Conservation (phyloP, 2,888 invertebrate genomes). For the Muscina levida region DNA sequence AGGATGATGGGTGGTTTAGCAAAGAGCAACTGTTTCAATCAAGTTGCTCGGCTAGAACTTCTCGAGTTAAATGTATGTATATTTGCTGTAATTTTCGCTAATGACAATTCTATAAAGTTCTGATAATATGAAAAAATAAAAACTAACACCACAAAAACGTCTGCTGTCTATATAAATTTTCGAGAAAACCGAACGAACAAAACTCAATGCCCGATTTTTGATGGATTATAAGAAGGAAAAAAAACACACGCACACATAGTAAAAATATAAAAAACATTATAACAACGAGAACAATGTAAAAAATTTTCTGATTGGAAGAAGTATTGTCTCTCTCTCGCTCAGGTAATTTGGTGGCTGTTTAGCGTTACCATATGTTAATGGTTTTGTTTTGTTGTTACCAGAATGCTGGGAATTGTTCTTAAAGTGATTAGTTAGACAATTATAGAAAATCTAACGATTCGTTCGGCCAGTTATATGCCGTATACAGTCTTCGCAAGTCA, state of each 20-base stretch:
- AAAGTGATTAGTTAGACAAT: too few relatives aligned
- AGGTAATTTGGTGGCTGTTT: background rate
- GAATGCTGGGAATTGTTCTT: too few relatives aligned
- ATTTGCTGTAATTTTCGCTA: background rate
- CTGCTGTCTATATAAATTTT: too few relatives aligned
- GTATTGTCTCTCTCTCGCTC: constrained; percentile 48
- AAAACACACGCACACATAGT: constrained; percentile 53
- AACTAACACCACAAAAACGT: too few relatives aligned
- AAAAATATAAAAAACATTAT: constrained; percentile 53
- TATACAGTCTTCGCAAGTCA: too few relatives aligned
- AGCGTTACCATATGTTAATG: too few relatives aligned
- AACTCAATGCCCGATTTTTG: constrained; percentile 35
- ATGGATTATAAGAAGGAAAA: constrained; percentile 47
- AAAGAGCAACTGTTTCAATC: constrained; percentile 25
- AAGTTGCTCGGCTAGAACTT: too few relatives aligned
- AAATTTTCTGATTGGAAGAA: background rate
- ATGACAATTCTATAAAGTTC: constrained; percentile 39
- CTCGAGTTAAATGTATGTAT: background rate
- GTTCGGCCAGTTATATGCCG: too few relatives aligned
- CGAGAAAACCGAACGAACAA: too few relatives aligned
- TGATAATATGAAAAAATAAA: constrained; percentile 36
- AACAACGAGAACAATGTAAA: constrained; percentile 53
- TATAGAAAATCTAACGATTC: too few relatives aligned
- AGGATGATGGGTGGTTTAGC: constrained; percentile 47
- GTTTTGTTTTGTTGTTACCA: too few relatives aligned